Evolutionary conservation across 2,797 vertebrate genomes (phyloP).

Genomic region (Pseudomugil tenellus): DNA sequence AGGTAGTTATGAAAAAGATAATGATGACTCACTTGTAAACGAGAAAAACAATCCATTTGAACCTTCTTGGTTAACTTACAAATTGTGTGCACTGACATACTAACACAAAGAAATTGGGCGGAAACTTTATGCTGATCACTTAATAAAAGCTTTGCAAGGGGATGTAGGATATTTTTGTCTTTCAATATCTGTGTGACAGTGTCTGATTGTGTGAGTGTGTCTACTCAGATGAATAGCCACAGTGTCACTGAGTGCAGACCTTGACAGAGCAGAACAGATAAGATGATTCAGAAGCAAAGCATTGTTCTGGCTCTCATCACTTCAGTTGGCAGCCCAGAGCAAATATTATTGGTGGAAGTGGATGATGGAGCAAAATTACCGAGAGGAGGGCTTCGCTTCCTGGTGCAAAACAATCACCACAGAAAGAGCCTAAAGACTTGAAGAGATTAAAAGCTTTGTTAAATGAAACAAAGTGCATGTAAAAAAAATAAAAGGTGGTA

Average conservation of each 20-base stretch:
- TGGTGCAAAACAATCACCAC: conserved; percentile 49
- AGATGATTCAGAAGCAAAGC: conserved; percentile 76
- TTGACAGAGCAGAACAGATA: conserved; percentile 78
- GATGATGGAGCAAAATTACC: conserved; percentile 62
- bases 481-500: background rate
- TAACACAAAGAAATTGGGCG: conserved; percentile 19
- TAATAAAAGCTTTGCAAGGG: conserved; percentile 31
- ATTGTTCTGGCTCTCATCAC: conserved; percentile 70
- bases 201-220: conserved; percentile 51
- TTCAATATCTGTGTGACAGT: conserved; percentile 23
- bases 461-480: conserved; percentile 38
- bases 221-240: conserved; percentile 67
- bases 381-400: conserved; percentile 42
- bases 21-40: background rate
- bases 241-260: conserved; percentile 71
- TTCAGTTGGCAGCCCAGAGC: conserved; percentile 58
- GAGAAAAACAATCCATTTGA: background rate
- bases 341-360: conserved; percentile 71
- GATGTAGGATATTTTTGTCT: conserved; percentile 48
- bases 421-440: conserved; percentile 44
- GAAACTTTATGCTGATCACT: conserved; percentile 32
- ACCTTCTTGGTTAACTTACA: background rate
- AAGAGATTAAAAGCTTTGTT: conserved; percentile 56
- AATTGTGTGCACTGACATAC: conserved; percentile 6
- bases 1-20: background rate